These are phyloP conservation scores for Monoplex corrugatus DNA, from an alignment of 2,888 invertebrate genomes.

Conservation along the genomic window DNA sequence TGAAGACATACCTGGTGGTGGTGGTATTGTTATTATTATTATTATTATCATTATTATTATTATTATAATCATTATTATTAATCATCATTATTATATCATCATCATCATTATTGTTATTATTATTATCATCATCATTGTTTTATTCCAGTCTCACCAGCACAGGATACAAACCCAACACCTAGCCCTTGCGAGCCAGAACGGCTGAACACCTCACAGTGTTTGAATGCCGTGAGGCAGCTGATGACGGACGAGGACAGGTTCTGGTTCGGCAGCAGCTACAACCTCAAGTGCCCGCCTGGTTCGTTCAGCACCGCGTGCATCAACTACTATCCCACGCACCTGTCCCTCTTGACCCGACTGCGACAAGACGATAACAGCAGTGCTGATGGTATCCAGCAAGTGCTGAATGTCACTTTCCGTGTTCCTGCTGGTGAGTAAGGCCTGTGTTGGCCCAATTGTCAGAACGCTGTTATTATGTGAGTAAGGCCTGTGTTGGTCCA, in stretches of 20 bases:
- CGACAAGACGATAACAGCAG: not conserved
- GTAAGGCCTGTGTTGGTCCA: too few species aligned
- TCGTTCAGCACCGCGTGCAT: not conserved
- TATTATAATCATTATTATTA: too few species aligned
- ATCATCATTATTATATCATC: not conserved
- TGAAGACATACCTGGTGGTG: too few species aligned
- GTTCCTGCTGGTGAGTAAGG: constrained; percentile 35
- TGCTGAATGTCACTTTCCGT: constrained; percentile 33
- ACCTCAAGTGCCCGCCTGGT: not conserved
- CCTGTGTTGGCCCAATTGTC: not conserved
- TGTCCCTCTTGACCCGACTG: constrained; percentile 19
- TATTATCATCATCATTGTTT: too few species aligned
- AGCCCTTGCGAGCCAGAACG: not conserved
- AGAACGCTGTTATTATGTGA: too few species aligned
- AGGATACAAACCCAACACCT: not conserved
- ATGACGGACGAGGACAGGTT: constrained; percentile 1
- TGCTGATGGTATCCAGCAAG: not conserved
- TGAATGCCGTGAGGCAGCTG: not conserved
- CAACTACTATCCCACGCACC: not conserved
- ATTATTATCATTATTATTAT: too few species aligned
- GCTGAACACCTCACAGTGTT: not conserved
- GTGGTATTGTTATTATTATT: too few species aligned
- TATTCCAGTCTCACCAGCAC: not conserved
- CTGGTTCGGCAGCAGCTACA: constrained; percentile 40
- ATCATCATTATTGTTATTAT: not conserved